Evolutionary conservation across 2,888 invertebrate species (phyloP).

Genomic region (Heteropelma amictum): DNA sequence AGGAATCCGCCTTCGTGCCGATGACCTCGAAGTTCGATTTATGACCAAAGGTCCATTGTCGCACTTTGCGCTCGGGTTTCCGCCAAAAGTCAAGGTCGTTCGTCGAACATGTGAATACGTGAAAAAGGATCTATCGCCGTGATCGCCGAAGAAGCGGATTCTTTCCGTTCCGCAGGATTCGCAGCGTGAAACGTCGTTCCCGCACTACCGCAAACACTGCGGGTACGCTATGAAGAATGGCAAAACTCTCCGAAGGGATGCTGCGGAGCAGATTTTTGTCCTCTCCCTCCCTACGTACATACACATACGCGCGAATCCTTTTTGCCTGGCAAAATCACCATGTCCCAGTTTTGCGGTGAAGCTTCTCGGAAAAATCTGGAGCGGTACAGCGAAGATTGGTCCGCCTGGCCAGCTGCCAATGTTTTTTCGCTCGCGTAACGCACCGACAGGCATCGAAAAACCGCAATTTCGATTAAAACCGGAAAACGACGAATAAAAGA

Average conservation of each 20-base stretch:
- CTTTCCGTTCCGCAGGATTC: too few relatives aligned
- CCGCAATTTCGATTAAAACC: background rate
- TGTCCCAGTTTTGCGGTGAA: slow-evolving; percentile 8
- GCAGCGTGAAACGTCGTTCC: slow-evolving; percentile 68
- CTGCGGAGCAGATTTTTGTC: slow-evolving; percentile 21
- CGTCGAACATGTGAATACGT: background rate
- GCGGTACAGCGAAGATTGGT: too few relatives aligned
- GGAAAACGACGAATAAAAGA: too few relatives aligned
- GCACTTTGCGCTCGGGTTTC: slow-evolving; percentile 57
- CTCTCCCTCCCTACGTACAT: background rate
- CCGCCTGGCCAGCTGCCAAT: slow-evolving; percentile 42
- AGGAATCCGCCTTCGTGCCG: slow-evolving; percentile 59
- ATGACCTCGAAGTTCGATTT: slow-evolving; percentile 73
- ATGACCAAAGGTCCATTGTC: slow-evolving; percentile 69
- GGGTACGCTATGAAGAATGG: slow-evolving; percentile 63
- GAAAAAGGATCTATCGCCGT: slow-evolving; percentile 11
- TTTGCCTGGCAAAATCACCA: slow-evolving; percentile 10
- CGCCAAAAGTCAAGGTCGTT: slow-evolving; percentile 71
- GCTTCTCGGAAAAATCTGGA: slow-evolving; percentile 20
- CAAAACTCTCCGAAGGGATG: slow-evolving; percentile 7
- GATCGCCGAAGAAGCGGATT: slow-evolving; percentile 66
- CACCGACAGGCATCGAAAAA: slow-evolving; percentile 22
- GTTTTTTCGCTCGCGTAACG: slow-evolving; percentile 19
- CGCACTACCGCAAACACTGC: slow-evolving; percentile 71
- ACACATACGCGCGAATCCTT: slow-evolving; percentile 33